Conservation (phyloP, 37 sponge, comb jelly and placozoan species). For the Cliona cf. orientalis region DNA sequence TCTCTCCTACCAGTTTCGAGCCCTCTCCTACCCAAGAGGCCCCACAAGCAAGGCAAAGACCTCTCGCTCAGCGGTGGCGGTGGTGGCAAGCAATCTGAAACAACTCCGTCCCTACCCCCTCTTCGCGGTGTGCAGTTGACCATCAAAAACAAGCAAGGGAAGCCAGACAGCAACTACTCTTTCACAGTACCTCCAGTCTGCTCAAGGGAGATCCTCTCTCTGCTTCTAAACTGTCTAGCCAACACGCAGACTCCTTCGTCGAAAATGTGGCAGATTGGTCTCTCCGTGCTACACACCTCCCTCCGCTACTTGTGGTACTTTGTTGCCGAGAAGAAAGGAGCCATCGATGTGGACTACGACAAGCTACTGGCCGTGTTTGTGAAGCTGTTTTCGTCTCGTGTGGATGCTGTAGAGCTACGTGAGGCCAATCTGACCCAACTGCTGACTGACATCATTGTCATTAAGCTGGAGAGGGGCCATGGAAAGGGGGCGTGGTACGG, state of each 20-base stretch:
- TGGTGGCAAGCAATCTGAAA: background rate
- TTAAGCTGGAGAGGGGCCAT: no score
- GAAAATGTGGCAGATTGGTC: constrained; percentile 4
- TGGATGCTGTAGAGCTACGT: background rate
- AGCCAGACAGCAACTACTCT: background rate
- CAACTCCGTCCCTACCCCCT: background rate
- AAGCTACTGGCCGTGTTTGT: constrained; percentile 21
- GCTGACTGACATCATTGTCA: background rate
- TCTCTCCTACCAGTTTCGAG: background rate
- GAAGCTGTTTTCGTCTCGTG: constrained; percentile 6
- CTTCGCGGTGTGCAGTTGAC: background rate
- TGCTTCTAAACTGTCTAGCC: constrained; percentile 16
- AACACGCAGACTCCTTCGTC: background rate
- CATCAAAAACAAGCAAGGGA: background rate
- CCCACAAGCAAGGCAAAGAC: background rate
- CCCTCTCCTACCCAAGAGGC: background rate
- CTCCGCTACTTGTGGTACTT: background rate
- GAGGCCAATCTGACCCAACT: background rate
- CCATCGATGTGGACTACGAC: background rate
- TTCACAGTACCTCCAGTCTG: background rate
- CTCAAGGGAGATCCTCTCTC: background rate
- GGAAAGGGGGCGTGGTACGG: no score
- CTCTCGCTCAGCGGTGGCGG: background rate
- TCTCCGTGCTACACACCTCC: background rate
- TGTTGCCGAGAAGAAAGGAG: background rate